These are phyloP conservation scores for Steromphala cineraria DNA, from an alignment of 2,888 invertebrate genomes.

Conservation along the genomic window DNA sequence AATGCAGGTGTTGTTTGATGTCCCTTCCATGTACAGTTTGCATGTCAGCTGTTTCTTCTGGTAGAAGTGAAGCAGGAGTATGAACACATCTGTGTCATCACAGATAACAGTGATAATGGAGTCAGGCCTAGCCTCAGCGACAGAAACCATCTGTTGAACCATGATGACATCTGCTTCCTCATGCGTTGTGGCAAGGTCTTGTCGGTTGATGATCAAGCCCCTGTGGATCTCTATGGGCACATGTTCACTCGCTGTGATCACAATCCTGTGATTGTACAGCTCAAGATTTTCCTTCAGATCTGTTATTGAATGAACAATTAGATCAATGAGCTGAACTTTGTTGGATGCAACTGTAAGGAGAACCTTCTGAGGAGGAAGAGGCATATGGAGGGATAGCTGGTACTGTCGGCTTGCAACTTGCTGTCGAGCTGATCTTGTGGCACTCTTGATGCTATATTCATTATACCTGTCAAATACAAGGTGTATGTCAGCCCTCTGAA, in stretches of 20 bases:
- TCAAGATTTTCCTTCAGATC: too few relatives aligned
- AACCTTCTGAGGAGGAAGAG: too few relatives aligned
- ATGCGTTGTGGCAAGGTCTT: not conserved
- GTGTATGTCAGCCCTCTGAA: too few relatives aligned
- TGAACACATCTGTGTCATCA: constrained; percentile 34
- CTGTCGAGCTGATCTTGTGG: too few relatives aligned
- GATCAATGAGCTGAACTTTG: too few relatives aligned
- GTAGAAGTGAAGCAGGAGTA: constrained; percentile 25
- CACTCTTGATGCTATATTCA: too few relatives aligned
- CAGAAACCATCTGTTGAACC: not conserved
- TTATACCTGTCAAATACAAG: too few relatives aligned
- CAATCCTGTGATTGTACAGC: not conserved
- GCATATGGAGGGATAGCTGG: too few relatives aligned
- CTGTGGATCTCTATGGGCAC: not conserved
- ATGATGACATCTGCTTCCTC: constrained; percentile 20
- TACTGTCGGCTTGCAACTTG: too few relatives aligned
- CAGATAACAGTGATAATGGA: constrained; percentile 11
- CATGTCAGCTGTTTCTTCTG: not conserved
- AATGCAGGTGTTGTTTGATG: not conserved
- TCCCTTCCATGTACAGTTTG: constrained; percentile 19
- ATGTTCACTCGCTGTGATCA: not conserved
- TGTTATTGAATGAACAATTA: too few relatives aligned
- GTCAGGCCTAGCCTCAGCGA: not conserved
- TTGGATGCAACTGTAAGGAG: too few relatives aligned
- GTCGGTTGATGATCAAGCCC: not conserved